A percentile compares a stretch with the other conserved stretches of the same genome.
phyloP scores from a whole-genome alignment of 2,797 vertebrate genomes.

The Rousettus madagascariensis region DNA sequence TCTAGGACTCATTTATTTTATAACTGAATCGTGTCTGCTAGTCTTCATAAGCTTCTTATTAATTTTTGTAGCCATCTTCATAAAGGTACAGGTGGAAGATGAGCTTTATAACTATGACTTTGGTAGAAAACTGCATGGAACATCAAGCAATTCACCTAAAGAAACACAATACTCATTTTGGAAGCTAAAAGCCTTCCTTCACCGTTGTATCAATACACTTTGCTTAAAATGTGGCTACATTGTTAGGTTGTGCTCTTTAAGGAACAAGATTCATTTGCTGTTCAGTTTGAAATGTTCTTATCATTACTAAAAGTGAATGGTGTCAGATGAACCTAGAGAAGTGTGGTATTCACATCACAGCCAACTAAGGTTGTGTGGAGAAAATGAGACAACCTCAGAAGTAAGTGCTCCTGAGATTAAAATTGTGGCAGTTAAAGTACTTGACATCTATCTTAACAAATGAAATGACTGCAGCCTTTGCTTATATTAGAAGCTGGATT shows the following conservation, averaged over 20 bases:
- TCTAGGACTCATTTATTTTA: not conserved
- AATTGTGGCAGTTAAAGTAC: not conserved
- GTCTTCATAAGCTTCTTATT: not conserved
- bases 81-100: not conserved
- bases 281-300: constrained; percentile 61
- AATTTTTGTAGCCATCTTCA: not conserved
- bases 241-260: constrained; percentile 22
- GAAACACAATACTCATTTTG: not conserved
- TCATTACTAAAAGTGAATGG: constrained; percentile 57
- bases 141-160: not conserved
- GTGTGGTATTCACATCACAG: constrained; percentile 49
- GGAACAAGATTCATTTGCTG: constrained; percentile 35
- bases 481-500: not conserved
- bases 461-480: constrained; percentile 36
- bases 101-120: not conserved
- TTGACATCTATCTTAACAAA: constrained; percentile 52
- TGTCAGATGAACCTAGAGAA: constrained; percentile 48
- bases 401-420: constrained; percentile 52
- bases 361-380: not conserved
- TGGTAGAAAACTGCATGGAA: not conserved
- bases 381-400: constrained; percentile 54
- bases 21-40: not conserved
- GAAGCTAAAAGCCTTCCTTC: constrained; percentile 45
- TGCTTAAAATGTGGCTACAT: constrained; percentile 37
- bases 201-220: not conserved